Evolutionary conservation across 2,888 invertebrate species (phyloP), one percentile per base, ranked within the genome.

Genomic region (Philhelius pedissequus): DNA sequence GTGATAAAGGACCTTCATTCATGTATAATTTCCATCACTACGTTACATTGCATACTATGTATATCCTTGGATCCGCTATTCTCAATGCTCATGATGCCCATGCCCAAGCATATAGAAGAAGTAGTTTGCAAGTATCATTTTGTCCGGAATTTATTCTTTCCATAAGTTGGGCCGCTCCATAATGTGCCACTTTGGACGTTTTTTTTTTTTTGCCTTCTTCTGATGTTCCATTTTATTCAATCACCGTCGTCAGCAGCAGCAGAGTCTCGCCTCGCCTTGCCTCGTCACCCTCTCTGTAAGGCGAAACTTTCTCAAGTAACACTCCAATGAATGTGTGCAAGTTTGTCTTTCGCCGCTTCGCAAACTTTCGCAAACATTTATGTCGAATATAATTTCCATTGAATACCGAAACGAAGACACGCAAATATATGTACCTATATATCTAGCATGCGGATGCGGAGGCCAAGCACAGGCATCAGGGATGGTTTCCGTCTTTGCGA

Each of bases 251-350:
- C 78, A 62, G 48, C 20, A 27, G 20, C 78, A 62, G 48, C 20
- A 27, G 20, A 73, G 73, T 76, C 76, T 66, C 20, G 54, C n/a
- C 13, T 35, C 56, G 54, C n/a, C 13, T 35, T 32, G 73, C 71
- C 76, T 66, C 20, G 54, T 8, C 13, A 20, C 56, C 20, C 40
- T 48, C 35, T 5, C 9, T 9, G 15, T n/a, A n/a, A n/a, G 32
- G 48, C 32, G 43, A 78, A 78, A 74, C 62, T 78, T 83, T 74
- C 77, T 70, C 74, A 74, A 75, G 78, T 79, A 75, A 83, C 83
- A 83, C 78, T 74, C 64, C 35, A 73, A 77, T 82, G 82, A 77
- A 82, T 82, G 82, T 77, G 71, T 82, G 73, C 73, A 77, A 77
- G 66, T 77, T 76, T 71, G 48, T 64, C 48, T 64, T 64, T 64